Evolutionary conservation across 1,140 invertebrate genomes (phyloP), one percentile per base, ranked within the genome.

Genomic region (Melitaea cinxia): DNA sequence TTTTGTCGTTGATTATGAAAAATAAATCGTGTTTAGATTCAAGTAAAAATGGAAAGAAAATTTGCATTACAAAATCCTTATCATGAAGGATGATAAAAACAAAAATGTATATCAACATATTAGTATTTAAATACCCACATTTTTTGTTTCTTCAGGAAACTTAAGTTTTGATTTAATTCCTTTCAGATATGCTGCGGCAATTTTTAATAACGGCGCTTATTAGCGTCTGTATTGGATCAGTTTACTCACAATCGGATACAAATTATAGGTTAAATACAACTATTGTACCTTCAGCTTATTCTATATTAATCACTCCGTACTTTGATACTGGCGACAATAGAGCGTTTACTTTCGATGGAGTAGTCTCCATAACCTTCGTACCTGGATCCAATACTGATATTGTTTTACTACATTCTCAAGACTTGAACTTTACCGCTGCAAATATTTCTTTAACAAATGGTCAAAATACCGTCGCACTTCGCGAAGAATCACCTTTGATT

Each of bases 341-440:
- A 49, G 91, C 91, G 26, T 95, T 94, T 69, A 92, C 88, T 0
- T 95, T 95, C 72, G 77, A 91, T 26, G 95, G 95, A 35, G 85
- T 92, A 73, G 93, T 94, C 0, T 80, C 71, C 23, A 95, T 95
- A 50, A 81, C 75, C 28, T 78, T 93, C 12, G 62, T 65, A 1
- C 79, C 91, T 0, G 15, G 42, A 14, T 26, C 24, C 2, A 83
- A 76, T 12, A 81, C 87, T 0, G 82, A 65, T 2, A 50, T 67
- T 52, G 82, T 97, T 6, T 93, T 93, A 1, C 65, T 97, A 0
- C 95, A 97, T 73, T 91, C 92, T 0, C 92, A 93, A 68, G 91
- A 93, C 61, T 72, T 96, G 1, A 89, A 77, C 0, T 92, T 93
- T 19, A 74, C 53, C 62, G 57, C 75, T 91, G n/a, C 75, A 53